A percentile compares a stretch with the other conserved stretches of the same genome.
Conservation (phyloP, 2,888 invertebrate genomes). For the Lasioglossum leucozonium region DNA sequence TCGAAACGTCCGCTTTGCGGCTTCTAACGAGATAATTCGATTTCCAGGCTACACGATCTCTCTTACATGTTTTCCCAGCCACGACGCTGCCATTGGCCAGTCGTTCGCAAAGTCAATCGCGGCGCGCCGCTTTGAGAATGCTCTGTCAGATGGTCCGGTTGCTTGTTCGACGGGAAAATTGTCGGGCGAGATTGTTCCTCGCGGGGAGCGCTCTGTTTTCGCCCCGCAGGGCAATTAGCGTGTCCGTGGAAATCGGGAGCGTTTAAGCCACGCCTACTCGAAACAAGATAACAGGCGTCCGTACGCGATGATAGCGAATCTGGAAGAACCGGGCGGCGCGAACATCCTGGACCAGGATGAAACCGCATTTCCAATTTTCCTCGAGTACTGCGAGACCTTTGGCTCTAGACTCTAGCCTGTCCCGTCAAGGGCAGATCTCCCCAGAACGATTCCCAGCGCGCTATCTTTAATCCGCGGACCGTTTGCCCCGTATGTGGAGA, state of each 20-base stretch:
- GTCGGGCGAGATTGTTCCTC: no score
- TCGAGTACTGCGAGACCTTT: not conserved
- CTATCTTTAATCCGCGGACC: not conserved
- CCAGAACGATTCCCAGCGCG: not conserved
- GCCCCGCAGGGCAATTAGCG: not conserved
- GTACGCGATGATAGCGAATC: no score
- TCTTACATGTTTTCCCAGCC: slow-evolving; percentile 29
- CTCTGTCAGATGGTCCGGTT: slow-evolving; percentile 18
- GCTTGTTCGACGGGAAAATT: not conserved
- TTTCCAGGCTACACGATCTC: slow-evolving; percentile 64
- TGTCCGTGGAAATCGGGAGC: not conserved
- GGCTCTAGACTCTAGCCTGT: not conserved
- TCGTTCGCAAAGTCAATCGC: slow-evolving; percentile 11
- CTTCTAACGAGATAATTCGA: slow-evolving; percentile 83
- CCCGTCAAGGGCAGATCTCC: not conserved
- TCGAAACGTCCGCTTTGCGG: slow-evolving; percentile 77
- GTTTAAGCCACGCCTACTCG: not conserved
- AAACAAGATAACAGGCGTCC: not conserved
- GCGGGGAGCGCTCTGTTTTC: not conserved
- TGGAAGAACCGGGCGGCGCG: no score
- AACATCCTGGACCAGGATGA: not conserved
- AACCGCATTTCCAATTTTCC: not conserved
- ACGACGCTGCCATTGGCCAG: not conserved
- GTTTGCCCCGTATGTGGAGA: not conserved
- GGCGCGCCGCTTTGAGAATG: not conserved